Conservation (phyloP, 2,113 vertebrate species). For the Burhinus bistriatus region DNA sequence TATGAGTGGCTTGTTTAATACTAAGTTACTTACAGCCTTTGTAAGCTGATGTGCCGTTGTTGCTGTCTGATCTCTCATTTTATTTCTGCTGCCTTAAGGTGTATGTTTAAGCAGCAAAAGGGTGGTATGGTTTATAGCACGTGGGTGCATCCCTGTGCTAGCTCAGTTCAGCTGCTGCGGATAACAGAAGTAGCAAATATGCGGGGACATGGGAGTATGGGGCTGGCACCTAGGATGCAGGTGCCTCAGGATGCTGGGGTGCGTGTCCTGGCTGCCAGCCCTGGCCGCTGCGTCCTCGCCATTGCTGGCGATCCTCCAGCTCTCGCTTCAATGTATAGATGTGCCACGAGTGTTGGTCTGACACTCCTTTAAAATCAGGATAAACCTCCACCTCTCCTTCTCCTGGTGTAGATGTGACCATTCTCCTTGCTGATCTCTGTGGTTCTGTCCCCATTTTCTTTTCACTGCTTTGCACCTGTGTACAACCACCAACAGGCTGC, state of each 20-base stretch:
- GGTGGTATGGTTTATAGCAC: background rate
- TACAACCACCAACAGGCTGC: background rate
- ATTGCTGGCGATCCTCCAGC: background rate
- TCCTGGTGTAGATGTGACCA: background rate
- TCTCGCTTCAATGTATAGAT: background rate
- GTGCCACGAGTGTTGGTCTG: background rate
- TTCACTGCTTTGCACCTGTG: background rate
- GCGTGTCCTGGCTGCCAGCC: background rate
- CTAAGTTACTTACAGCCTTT: background rate
- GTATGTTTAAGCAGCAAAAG: background rate
- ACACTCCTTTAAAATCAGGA: background rate
- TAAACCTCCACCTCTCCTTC: background rate
- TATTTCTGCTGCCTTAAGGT: background rate
- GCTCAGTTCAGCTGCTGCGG: background rate
- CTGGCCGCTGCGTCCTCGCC: accelerated
- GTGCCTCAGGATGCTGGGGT: background rate
- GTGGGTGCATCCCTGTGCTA: background rate
- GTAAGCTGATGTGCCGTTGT: background rate
- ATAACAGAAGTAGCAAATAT: background rate
- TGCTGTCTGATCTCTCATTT: background rate
- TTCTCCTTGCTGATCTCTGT: background rate
- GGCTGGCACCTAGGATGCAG: background rate
- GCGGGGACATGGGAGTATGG: background rate
- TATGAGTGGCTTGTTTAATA: background rate
- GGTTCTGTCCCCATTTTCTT: background rate